Base-by-base conservation (phyloP, 1,140 invertebrate species). In the Hyposmocoma kahamanoa region DNA sequence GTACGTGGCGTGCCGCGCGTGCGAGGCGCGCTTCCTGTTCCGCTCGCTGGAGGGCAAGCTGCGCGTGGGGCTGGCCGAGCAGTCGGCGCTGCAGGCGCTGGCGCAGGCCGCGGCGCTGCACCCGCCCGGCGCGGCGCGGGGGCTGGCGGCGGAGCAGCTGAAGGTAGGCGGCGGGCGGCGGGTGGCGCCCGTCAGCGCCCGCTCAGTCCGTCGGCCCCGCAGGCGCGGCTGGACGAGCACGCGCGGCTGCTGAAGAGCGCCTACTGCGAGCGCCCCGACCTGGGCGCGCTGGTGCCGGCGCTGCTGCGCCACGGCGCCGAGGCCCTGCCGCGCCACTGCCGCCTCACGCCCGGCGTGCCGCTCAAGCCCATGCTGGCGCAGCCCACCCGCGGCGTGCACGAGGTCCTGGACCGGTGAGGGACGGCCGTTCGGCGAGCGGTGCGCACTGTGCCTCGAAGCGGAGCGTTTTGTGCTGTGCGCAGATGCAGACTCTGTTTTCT, bases 341-440 rank as follows among this genome's bases (percentile, higher is more conserved):
- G 94, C 65, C 88, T 99, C 28, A 94, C 94, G 18, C 96, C 97
- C 26, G 97, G 97, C 47, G 91, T 99, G 65, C 98, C 98, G 9
- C 87, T 99, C 34, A 97, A 98, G 78, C 98, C 98, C 6, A 99
- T 99, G 98, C 89, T 99, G 56, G 98, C 98, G 1, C 97, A 99
- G 85, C 98, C 98, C 10, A 98, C 98, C 0, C 97, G 96, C 84
- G 97, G 97, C 2, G 91, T 96, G 1, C 88, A 90, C 45, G 97
- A 99, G 85, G 95, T 99, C 11, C 82, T 99, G 2, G 89, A 92
- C 42, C 89, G 97, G 83, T 85, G 41, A 36, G 18, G n/a, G n/a
- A n/a, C n/a, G n/a, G n/a, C n/a, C n/a, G n/a, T 21, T 5, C 13
- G n/a, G n/a, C n/a, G n/a, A n/a, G n/a, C n/a, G n/a, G n/a, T n/a